Percentiles rank a stretch among this genome's conserved stretches.
Evolutionary conservation across 2,113 vertebrate species (phyloP).

Genomic region (Dasyurus viverrinus): DNA sequence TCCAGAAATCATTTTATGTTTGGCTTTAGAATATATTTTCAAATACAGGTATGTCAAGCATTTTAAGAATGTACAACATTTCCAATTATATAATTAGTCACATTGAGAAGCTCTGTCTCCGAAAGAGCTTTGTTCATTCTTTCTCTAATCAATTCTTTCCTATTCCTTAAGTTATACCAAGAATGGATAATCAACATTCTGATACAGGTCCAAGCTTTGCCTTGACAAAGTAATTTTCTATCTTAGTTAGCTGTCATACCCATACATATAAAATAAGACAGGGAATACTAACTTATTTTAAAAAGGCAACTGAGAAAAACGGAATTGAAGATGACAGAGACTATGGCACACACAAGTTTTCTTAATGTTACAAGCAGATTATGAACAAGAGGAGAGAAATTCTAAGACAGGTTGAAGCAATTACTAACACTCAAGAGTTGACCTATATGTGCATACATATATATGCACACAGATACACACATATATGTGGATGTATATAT

Average conservation of each 20-base stretch:
- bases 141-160: background rate
- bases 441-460: background rate
- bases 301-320: slow-evolving; percentile 12
- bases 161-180: background rate
- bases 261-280: slow-evolving; percentile 27
- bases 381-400: slow-evolving; percentile 4
- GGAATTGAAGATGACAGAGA: background rate
- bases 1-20: background rate
- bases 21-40: background rate
- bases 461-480: background rate
- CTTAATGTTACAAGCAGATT: background rate
- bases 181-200: background rate
- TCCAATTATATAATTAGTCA: slow-evolving; percentile 28
- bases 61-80: slow-evolving; percentile 13
- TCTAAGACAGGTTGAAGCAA: background rate
- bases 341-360: background rate
- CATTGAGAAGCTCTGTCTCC: background rate
- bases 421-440: slow-evolving; percentile 50
- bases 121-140: background rate
- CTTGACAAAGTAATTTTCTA: background rate
- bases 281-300: background rate
- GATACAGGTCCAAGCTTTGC: slow-evolving; percentile 1
- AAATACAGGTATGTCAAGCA: background rate
- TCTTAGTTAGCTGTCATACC: slow-evolving; percentile 27
- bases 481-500: slow-evolving; percentile 26